Percentiles rank a stretch among this genome's conserved stretches.
Evolutionary conservation across 2,797 vertebrate species (phyloP).

Genomic region (Pelodytes ibericus): DNA sequence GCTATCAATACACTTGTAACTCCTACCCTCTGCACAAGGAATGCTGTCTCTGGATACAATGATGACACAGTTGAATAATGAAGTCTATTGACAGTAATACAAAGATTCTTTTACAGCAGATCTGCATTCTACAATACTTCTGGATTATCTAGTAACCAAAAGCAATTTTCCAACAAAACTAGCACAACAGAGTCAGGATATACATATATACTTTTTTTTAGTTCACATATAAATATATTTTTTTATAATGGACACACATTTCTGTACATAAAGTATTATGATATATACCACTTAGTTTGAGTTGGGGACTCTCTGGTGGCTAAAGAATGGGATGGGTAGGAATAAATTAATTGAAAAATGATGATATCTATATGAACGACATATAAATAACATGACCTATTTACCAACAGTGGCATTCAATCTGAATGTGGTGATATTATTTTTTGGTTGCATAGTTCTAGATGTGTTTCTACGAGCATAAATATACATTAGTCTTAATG

Average conservation of each 20-base stretch:
- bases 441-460: slow-evolving; percentile 23
- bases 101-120: slow-evolving; percentile 29
- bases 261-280: slow-evolving; percentile 56
- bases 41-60: slow-evolving; percentile 10
- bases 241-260: slow-evolving; percentile 55
- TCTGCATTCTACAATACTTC: not conserved
- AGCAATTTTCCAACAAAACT: slow-evolving; percentile 18
- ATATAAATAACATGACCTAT: slow-evolving; percentile 33
- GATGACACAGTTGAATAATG: slow-evolving; percentile 2
- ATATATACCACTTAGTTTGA: slow-evolving; percentile 43
- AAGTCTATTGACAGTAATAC: slow-evolving; percentile 6
- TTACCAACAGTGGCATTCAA: slow-evolving; percentile 22
- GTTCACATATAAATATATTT: slow-evolving; percentile 55
- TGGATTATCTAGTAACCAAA: slow-evolving; percentile 5
- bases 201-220: slow-evolving; percentile 53
- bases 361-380: slow-evolving; percentile 33
- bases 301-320: slow-evolving; percentile 27
- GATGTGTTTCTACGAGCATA: not conserved
- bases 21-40: slow-evolving; percentile 15
- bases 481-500: not conserved
- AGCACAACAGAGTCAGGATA: slow-evolving; percentile 34
- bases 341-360: slow-evolving; percentile 37
- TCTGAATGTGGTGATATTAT: not conserved
- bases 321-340: slow-evolving; percentile 15
- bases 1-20: slow-evolving; percentile 10